A percentile compares a stretch with the other conserved stretches of the same genome.
Conservation (phyloP, 2,888 invertebrate genomes). For the Patella ulyssiponensis region DNA sequence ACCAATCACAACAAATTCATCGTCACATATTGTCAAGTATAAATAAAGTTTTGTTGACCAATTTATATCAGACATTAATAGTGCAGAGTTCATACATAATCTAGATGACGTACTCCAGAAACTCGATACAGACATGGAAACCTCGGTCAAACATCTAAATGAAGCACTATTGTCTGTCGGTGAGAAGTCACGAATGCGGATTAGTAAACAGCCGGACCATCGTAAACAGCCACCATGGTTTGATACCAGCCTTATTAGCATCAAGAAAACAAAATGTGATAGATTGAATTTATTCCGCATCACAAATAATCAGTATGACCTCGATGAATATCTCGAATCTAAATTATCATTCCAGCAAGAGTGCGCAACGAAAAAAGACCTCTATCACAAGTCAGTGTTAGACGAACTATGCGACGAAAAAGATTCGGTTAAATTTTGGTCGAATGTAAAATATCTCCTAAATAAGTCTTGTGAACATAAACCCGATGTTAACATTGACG, state of each 20-base stretch:
- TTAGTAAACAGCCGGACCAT: not conserved
- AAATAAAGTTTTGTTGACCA: not conserved
- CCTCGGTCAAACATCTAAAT: not conserved
- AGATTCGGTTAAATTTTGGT: slow-evolving; percentile 7
- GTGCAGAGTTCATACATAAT: not conserved
- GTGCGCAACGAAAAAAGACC: not conserved
- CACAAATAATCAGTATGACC: slow-evolving; percentile 6
- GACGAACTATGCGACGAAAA: too few relatives aligned
- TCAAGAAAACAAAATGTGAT: slow-evolving; percentile 6
- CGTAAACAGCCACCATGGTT: not conserved
- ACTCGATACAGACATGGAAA: not conserved
- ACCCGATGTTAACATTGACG: not conserved
- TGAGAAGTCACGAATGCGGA: not conserved
- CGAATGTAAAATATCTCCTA: not conserved
- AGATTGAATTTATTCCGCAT: slow-evolving; percentile 2
- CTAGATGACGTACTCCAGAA: not conserved
- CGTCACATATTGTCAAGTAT: too few relatives aligned
- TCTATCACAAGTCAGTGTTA: too few relatives aligned
- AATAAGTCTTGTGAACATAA: not conserved
- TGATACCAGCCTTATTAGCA: not conserved
- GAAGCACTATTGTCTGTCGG: not conserved
- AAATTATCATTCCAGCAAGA: not conserved
- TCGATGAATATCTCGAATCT: not conserved
- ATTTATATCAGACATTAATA: not conserved
- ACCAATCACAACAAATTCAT: not conserved